A percentile compares a stretch with the other conserved stretches of the same genome.
phyloP scores from a whole-genome alignment of 2,113 vertebrate genomes.

The Petaurus breviceps region DNA sequence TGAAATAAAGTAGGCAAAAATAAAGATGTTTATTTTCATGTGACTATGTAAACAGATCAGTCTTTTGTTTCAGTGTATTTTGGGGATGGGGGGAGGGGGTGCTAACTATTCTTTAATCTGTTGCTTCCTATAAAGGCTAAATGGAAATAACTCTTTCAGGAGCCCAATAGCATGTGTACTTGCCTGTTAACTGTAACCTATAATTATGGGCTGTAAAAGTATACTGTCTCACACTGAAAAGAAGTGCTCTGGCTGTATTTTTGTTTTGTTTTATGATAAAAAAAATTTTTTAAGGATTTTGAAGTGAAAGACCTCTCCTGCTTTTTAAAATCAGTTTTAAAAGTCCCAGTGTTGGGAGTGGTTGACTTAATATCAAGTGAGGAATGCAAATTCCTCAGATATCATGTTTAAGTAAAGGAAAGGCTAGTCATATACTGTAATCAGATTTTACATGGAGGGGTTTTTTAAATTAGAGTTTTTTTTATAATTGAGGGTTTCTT shows the following conservation, averaged over 20 bases:
- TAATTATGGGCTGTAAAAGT: slow-evolving; percentile 64
- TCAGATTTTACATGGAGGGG: slow-evolving; percentile 21
- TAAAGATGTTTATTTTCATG: slow-evolving; percentile 90
- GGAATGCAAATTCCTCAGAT: not conserved
- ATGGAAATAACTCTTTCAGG: slow-evolving; percentile 46
- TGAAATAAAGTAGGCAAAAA: slow-evolving; percentile 90
- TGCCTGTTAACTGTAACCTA: slow-evolving; percentile 29
- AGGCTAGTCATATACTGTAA: slow-evolving; percentile 6
- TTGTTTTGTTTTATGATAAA: slow-evolving; percentile 77
- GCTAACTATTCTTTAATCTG: slow-evolving; percentile 51
- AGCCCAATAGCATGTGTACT: slow-evolving; percentile 21
- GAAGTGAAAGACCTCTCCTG: slow-evolving; percentile 67
- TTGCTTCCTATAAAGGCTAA: slow-evolving; percentile 21
- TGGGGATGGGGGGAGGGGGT: slow-evolving; percentile 13
- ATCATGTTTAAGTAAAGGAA: slow-evolving; percentile 55
- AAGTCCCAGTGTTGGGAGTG: slow-evolving; percentile 70
- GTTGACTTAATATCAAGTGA: slow-evolving; percentile 62
- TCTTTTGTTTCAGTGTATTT: slow-evolving; percentile 85
- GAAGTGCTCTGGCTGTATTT: slow-evolving; percentile 54
- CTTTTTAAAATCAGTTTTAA: slow-evolving; percentile 75
- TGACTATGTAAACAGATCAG: slow-evolving; percentile 87
- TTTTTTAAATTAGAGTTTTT: slow-evolving; percentile 48
- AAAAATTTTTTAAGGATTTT: slow-evolving; percentile 75
- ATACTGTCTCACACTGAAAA: slow-evolving; percentile 72
- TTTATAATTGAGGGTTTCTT: not conserved